Evolutionary conservation across 1,140 invertebrate species (phyloP).

Genomic region (Drosophila sproati): DNA sequence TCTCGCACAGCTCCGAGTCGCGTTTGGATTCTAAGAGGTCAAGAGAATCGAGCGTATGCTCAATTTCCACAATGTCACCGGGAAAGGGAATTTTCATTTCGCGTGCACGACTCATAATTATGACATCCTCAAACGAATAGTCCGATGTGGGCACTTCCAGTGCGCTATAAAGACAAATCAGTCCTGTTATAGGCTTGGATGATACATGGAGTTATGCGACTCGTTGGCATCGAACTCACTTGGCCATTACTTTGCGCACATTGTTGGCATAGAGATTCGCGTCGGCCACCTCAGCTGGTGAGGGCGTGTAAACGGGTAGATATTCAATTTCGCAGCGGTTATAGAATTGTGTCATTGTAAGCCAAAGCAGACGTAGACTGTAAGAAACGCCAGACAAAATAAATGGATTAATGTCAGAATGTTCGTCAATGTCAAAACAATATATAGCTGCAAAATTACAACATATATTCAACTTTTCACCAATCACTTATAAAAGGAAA

Average conservation of each 20-base stretch:
- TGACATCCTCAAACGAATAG: slow-evolving; percentile 96
- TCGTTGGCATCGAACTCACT: slow-evolving; percentile 87
- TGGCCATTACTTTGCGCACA: slow-evolving; percentile 95
- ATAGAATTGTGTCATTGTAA: slow-evolving; percentile 95
- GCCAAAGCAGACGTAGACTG: slow-evolving; percentile 89
- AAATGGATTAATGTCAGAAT: neutral
- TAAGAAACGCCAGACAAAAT: slow-evolving; percentile 18
- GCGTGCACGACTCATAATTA: slow-evolving; percentile 92
- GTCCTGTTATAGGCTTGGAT: neutral
- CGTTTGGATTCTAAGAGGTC: slow-evolving; percentile 74
- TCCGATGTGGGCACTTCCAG: slow-evolving; percentile 94
- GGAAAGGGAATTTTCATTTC: slow-evolving; percentile 91
- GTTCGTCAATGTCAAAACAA: neutral
- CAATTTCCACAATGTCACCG: slow-evolving; percentile 90
- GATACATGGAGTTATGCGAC: neutral
- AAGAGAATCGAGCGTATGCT: slow-evolving; percentile 89
- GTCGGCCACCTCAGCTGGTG: slow-evolving; percentile 93
- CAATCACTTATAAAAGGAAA: too few species aligned
- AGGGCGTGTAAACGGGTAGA: slow-evolving; percentile 96
- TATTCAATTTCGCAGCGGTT: slow-evolving; percentile 97
- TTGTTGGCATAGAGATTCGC: slow-evolving; percentile 96
- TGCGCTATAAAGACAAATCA: slow-evolving; percentile 86
- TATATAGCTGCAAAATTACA: neutral
- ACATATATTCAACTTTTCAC: too few species aligned
- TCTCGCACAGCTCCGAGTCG: slow-evolving; percentile 60